phyloP scores from a whole-genome alignment of 2,888 invertebrate species.

The Marasmarcha lunaedactyla region DNA sequence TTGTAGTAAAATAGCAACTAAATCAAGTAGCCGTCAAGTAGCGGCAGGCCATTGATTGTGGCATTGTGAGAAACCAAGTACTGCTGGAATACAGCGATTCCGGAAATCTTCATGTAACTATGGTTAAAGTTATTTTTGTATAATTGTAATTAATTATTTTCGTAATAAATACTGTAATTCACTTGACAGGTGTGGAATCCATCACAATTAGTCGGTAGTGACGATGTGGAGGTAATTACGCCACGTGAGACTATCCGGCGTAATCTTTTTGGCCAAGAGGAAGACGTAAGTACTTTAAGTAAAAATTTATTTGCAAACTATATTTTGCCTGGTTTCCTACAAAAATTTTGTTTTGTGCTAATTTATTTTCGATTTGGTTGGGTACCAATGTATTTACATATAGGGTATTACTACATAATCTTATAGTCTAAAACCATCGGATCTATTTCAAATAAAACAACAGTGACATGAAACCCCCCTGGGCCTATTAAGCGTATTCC shows the following conservation, averaged over 20 bases:
- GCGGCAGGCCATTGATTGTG: constrained; percentile 3
- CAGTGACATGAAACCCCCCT: constrained; percentile 1
- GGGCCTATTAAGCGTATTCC: background rate
- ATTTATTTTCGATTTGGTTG: too few species aligned
- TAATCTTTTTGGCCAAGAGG: constrained; percentile 5
- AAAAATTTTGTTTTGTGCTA: too few species aligned
- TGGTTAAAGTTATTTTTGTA: constrained; percentile 3
- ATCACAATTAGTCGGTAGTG: constrained; percentile 4
- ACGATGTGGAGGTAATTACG: constrained; percentile 5
- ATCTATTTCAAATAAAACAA: background rate
- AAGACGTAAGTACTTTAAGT: constrained; percentile 2
- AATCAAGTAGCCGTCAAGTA: constrained; percentile 4
- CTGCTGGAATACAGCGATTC: constrained; percentile 2
- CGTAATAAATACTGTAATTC: background rate
- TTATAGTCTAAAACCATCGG: background rate
- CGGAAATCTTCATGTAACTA: constrained; percentile 4
- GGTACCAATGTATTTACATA: constrained; percentile 1
- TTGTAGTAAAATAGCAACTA: constrained; percentile 4
- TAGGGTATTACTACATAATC: background rate
- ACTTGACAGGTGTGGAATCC: constrained; percentile 3
- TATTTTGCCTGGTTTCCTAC: too few species aligned
- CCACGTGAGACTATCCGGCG: constrained; percentile 3
- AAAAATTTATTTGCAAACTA: too few species aligned
- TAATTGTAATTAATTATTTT: constrained; percentile 1
- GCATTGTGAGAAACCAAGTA: constrained; percentile 2